Conservation (phyloP, 1,140 invertebrate species). For the Euura lappo region DNA sequence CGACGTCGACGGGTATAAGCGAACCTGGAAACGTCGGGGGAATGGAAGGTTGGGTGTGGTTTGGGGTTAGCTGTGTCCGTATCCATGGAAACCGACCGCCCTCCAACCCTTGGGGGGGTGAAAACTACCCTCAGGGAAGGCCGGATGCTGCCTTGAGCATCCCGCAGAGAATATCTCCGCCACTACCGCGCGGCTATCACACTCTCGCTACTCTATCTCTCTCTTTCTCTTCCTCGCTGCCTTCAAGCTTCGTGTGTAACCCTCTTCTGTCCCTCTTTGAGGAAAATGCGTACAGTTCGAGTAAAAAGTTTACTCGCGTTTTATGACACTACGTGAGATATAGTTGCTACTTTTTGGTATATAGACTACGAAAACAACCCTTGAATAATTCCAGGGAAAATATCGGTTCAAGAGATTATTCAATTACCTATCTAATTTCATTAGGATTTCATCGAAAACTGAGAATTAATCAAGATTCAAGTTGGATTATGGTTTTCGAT, state of each 20-base stretch:
- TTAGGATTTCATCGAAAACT: too few relatives aligned
- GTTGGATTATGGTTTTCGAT: too few relatives aligned
- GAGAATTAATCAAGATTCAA: too few relatives aligned
- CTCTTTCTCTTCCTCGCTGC: slow-evolving; percentile 12
- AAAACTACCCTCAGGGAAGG: slow-evolving; percentile 45
- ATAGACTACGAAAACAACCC: too few relatives aligned
- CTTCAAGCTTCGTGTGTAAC: background rate
- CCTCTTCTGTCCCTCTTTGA: too few relatives aligned
- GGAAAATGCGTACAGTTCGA: too few relatives aligned
- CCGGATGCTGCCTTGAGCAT: slow-evolving; percentile 47
- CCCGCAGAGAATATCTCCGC: slow-evolving; percentile 21
- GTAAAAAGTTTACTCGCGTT: too few relatives aligned
- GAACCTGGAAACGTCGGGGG: background rate
- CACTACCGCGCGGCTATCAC: slow-evolving; percentile 12
- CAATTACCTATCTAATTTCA: too few relatives aligned
- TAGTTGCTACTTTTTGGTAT: too few relatives aligned
- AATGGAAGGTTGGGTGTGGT: slow-evolving; percentile 33
- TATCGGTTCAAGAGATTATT: too few relatives aligned
- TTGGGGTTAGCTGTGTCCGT: slow-evolving; percentile 52
- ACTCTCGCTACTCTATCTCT: slow-evolving; percentile 20
- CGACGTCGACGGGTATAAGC: background rate
- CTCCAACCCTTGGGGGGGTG: slow-evolving; percentile 36
- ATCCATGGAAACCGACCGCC: slow-evolving; percentile 61
- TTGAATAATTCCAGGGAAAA: too few relatives aligned
- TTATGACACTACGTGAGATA: too few relatives aligned